phyloP scores from a whole-genome alignment of 2,888 invertebrate species.

The Bibio marci region DNA sequence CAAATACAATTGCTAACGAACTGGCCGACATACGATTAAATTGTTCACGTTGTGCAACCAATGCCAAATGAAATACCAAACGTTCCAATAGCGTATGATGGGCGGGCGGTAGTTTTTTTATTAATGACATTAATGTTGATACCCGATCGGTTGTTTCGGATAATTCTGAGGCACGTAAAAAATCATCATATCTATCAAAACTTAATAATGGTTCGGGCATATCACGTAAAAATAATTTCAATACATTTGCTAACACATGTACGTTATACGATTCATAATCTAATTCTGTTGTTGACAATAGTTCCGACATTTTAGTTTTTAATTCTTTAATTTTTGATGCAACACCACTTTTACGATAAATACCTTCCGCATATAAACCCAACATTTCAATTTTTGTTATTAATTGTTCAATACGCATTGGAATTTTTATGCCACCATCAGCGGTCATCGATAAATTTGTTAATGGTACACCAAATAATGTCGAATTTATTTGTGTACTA shows the following conservation, averaged over 20 bases:
- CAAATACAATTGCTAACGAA: slow-evolving; percentile 85
- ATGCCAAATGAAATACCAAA: slow-evolving; percentile 78
- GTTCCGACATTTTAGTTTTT: slow-evolving; percentile 54
- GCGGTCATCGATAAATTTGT: slow-evolving; percentile 54
- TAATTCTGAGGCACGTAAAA: slow-evolving; percentile 74
- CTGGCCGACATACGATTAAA: slow-evolving; percentile 85
- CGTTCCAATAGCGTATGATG: slow-evolving; percentile 86
- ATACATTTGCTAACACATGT: slow-evolving; percentile 75
- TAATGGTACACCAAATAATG: slow-evolving; percentile 68
- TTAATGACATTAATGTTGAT: slow-evolving; percentile 66
- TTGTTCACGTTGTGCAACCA: slow-evolving; percentile 72
- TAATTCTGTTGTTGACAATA: slow-evolving; percentile 42
- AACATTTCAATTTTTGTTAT: slow-evolving; percentile 82
- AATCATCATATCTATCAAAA: slow-evolving; percentile 88
- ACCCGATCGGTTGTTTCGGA: slow-evolving; percentile 67
- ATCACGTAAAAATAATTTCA: slow-evolving; percentile 80
- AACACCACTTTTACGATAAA: slow-evolving; percentile 83
- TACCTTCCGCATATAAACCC: slow-evolving; percentile 81
- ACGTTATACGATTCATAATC: slow-evolving; percentile 67
- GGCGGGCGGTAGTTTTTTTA: slow-evolving; percentile 74
- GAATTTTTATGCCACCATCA: slow-evolving; percentile 41
- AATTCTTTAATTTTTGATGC: slow-evolving; percentile 68
- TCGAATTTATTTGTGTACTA: slow-evolving; percentile 12
- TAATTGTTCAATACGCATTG: slow-evolving; percentile 72
- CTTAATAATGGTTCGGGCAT: slow-evolving; percentile 87